These are phyloP conservation scores for Pyrrhura leucotis DNA, from an alignment of 2,797 vertebrate genomes.

Conservation along the genomic window DNA sequence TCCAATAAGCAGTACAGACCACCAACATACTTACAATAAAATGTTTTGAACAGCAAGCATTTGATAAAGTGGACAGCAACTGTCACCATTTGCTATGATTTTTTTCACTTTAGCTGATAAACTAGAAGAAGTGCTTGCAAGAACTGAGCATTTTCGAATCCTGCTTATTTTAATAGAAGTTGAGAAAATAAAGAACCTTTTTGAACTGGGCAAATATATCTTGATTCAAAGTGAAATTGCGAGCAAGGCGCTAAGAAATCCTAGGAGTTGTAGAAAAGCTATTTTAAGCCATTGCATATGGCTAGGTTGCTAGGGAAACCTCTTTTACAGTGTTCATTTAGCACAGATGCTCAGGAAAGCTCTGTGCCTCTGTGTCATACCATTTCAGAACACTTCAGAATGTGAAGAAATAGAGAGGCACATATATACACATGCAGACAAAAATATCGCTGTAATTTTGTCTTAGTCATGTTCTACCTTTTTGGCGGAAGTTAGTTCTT, in stretches of 20 bases:
- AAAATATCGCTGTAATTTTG: neutral
- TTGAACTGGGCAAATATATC: conserved; percentile 4
- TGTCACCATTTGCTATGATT: neutral
- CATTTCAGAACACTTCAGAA: neutral
- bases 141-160: neutral
- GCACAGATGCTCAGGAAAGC: conserved; percentile 66
- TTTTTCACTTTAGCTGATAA: neutral
- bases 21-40: neutral
- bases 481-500: neutral
- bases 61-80: neutral
- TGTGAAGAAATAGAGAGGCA: neutral
- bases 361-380: conserved; percentile 39
- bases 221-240: conserved; percentile 42
- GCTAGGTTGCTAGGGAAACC: conserved; percentile 74
- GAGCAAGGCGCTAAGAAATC: conserved; percentile 49
- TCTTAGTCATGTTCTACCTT: neutral
- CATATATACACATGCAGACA: neutral
- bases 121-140: neutral
- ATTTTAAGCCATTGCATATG: conserved; percentile 71
- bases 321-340: conserved; percentile 35
- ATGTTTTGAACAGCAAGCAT: neutral
- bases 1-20: neutral
- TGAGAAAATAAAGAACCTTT: conserved; percentile 20
- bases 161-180: neutral
- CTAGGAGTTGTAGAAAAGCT: conserved; percentile 56